Evolutionary conservation across 2,888 invertebrate species (phyloP).

Genomic region (Lasioglossum morio): DNA sequence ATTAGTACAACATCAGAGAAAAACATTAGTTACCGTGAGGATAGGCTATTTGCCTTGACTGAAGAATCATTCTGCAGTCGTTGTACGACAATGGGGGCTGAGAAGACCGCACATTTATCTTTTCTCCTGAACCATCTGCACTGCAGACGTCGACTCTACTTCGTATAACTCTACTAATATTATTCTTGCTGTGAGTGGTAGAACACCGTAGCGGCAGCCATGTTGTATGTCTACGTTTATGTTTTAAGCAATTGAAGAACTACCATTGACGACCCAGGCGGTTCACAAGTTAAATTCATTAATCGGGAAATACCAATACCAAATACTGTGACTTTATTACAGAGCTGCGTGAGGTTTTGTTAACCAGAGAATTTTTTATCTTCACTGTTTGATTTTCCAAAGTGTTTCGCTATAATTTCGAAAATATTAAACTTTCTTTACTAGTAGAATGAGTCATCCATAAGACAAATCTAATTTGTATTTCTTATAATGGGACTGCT

Average conservation of each 20-base stretch:
- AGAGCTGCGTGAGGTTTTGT: neutral
- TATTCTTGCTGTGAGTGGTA: neutral
- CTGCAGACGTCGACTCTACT: neutral
- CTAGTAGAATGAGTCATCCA: too few relatives aligned
- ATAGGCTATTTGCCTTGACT: neutral
- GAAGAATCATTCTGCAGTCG: neutral
- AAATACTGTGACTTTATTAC: neutral
- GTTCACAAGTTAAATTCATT: neutral
- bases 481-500: too few relatives aligned
- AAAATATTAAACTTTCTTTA: too few relatives aligned
- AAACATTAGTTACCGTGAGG: neutral
- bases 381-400: neutral
- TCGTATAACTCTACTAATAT: neutral
- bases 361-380: neutral
- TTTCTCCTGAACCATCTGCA: neutral
- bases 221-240: neutral
- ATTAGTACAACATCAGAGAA: neutral
- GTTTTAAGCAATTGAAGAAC: neutral
- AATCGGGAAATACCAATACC: neutral
- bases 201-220: neutral
- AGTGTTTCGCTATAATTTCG: too few relatives aligned
- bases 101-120: constrained; percentile 1
- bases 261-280: neutral
- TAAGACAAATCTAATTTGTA: too few relatives aligned
- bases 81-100: neutral